phyloP scores from a whole-genome alignment of 1,140 invertebrate species.

The Diorhabda elongata region DNA sequence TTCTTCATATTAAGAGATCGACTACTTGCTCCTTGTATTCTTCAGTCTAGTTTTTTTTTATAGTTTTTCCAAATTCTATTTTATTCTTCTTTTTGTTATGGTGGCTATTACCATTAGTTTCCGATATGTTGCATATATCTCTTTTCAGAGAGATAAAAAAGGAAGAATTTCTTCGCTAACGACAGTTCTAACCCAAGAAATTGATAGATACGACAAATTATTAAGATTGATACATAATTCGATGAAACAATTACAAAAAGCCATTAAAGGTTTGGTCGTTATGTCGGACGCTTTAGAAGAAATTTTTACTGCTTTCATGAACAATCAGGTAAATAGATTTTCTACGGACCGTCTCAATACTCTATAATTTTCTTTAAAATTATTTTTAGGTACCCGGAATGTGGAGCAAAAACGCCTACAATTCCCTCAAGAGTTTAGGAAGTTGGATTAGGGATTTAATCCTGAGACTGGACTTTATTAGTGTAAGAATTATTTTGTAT shows the following conservation, averaged over 20 bases:
- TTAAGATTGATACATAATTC: conserved; percentile 66
- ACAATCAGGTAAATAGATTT: conserved; percentile 59
- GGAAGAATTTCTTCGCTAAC: conserved; percentile 73
- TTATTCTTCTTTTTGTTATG: too few relatives aligned
- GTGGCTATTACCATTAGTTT: too few relatives aligned
- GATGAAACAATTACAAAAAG: conserved; percentile 72
- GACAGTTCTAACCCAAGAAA: conserved; percentile 80
- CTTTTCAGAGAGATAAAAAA: conserved; percentile 58
- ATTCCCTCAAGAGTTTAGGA: conserved; percentile 77
- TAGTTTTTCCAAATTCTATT: too few relatives aligned
- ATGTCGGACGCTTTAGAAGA: conserved; percentile 84
- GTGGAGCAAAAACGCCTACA: conserved; percentile 80
- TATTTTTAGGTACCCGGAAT: conserved; percentile 63
- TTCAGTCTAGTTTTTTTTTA: too few relatives aligned
- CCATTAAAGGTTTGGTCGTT: conserved; percentile 80
- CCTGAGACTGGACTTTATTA: conserved; percentile 73
- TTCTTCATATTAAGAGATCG: too few relatives aligned
- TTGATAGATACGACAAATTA: conserved; percentile 79
- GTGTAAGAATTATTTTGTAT: conserved; percentile 44
- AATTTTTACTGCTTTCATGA: conserved; percentile 71
- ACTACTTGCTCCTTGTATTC: too few relatives aligned
- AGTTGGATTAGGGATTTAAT: conserved; percentile 80
- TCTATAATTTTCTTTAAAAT: not conserved
- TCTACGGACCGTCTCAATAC: not conserved
- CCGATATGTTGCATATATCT: not conserved